Conservation (phyloP, 1,140 invertebrate species). For the Papilio glaucus region DNA sequence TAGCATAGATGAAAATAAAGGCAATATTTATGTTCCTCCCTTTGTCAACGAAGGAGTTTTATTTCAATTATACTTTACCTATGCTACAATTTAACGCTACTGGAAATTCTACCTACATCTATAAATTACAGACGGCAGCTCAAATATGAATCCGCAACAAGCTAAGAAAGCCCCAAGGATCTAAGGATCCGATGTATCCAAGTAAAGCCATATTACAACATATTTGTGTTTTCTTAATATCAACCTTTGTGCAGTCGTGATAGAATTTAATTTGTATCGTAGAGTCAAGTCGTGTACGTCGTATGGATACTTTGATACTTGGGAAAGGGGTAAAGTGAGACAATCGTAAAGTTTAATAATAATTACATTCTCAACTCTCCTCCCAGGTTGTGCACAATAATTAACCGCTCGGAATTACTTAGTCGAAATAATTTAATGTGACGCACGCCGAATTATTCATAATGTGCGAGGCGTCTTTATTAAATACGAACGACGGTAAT, state of each 20-base stretch:
- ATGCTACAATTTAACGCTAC: slow-evolving; percentile 30
- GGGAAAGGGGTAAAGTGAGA: slow-evolving; percentile 81
- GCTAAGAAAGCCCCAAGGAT: slow-evolving; percentile 80
- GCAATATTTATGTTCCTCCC: neutral
- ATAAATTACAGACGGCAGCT: slow-evolving; percentile 71
- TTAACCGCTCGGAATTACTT: slow-evolving; percentile 83
- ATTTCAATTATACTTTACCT: slow-evolving; percentile 34
- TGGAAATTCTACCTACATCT: slow-evolving; percentile 44
- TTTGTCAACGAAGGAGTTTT: slow-evolving; percentile 22
- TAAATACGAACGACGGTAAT: slow-evolving; percentile 35
- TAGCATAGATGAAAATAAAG: neutral
- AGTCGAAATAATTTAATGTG: slow-evolving; percentile 83
- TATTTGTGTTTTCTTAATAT: slow-evolving; percentile 44
- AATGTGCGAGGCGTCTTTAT: slow-evolving; percentile 56
- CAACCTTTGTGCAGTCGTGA: slow-evolving; percentile 44
- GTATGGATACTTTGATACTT: slow-evolving; percentile 43
- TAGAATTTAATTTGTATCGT: slow-evolving; percentile 48
- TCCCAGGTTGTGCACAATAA: slow-evolving; percentile 80
- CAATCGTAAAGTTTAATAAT: slow-evolving; percentile 84
- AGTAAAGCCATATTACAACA: slow-evolving; percentile 44
- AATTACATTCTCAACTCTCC: slow-evolving; percentile 83
- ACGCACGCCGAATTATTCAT: slow-evolving; percentile 70
- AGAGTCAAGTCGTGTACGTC: slow-evolving; percentile 41
- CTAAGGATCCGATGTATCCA: slow-evolving; percentile 59
- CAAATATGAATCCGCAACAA: slow-evolving; percentile 80